Conservation (phyloP, 1,140 invertebrate genomes). For the Acromyrmex charruanus region DNA sequence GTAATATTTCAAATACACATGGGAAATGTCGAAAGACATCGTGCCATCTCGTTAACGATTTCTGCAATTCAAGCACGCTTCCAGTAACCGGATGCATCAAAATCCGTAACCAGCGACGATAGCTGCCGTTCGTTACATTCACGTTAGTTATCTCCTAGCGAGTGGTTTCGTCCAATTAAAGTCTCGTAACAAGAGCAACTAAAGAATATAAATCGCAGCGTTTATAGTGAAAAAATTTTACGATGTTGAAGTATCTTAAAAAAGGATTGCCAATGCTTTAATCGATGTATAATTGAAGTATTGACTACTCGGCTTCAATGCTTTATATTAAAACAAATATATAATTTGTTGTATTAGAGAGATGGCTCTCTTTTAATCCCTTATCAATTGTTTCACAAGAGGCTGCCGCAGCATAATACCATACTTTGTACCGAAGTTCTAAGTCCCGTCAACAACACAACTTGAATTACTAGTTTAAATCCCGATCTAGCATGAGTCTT, state of each 20-base stretch:
- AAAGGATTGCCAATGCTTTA: conserved; percentile 10
- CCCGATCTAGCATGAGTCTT: conserved; percentile 43
- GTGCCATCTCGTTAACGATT: conserved; percentile 49
- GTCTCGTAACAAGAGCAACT: conserved; percentile 27
- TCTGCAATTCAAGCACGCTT: conserved; percentile 55
- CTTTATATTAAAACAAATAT: background rate
- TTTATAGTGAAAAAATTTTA: conserved; percentile 23
- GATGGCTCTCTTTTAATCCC: background rate
- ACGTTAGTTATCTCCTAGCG: conserved; percentile 45
- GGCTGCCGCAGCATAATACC: background rate
- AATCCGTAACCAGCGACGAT: conserved; percentile 39
- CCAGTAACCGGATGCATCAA: conserved; percentile 44
- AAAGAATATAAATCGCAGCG: conserved; percentile 37
- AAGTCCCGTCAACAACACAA: conserved; percentile 33
- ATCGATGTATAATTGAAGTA: conserved; percentile 35
- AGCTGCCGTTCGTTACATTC: conserved; percentile 34
- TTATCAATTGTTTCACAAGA: conserved; percentile 3
- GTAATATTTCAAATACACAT: conserved; percentile 21
- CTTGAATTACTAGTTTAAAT: conserved; percentile 53
- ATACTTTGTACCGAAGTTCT: conserved; percentile 15
- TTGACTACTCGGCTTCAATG: background rate
- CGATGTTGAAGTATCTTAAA: background rate
- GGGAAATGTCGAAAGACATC: conserved; percentile 31
- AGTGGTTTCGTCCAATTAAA: conserved; percentile 65
- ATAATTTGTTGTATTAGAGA: background rate